Evolutionary conservation across 2,888 invertebrate species (phyloP).

Genomic region (Steromphala cineraria): DNA sequence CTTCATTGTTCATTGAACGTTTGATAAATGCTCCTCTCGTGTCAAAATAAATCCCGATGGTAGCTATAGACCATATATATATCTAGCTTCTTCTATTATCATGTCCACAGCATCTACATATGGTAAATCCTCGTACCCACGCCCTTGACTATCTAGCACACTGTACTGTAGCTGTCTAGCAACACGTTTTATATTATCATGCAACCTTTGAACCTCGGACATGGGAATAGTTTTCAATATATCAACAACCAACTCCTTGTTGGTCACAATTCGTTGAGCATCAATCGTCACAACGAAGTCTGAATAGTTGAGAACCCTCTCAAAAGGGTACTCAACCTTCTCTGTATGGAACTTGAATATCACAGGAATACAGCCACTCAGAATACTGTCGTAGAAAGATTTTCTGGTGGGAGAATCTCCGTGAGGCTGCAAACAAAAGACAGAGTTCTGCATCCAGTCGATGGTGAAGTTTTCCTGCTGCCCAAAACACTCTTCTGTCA

Average conservation of each 20-base stretch:
- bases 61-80: background rate
- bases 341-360: conserved; percentile 19
- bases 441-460: conserved; percentile 43
- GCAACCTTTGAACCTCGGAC: background rate
- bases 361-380: conserved; percentile 51
- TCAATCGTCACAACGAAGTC: conserved; percentile 14
- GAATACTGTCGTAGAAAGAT: conserved; percentile 46
- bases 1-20: too few species aligned
- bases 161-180: background rate
- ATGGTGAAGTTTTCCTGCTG: conserved; percentile 26
- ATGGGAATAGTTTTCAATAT: background rate
- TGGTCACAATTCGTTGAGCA: background rate
- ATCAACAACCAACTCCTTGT: background rate
- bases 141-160: background rate
- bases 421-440: conserved; percentile 48
- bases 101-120: background rate
- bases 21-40: too few species aligned
- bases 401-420: conserved; percentile 53
- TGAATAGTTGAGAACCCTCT: conserved; percentile 32
- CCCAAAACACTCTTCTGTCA: background rate
- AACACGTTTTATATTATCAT: background rate
- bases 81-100: background rate
- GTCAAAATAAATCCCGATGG: too few species aligned
- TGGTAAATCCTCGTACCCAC: background rate
- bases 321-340: conserved; percentile 51